phyloP scores from a whole-genome alignment of 2,113 vertebrate genomes.

The Saimiri boliviensis region DNA sequence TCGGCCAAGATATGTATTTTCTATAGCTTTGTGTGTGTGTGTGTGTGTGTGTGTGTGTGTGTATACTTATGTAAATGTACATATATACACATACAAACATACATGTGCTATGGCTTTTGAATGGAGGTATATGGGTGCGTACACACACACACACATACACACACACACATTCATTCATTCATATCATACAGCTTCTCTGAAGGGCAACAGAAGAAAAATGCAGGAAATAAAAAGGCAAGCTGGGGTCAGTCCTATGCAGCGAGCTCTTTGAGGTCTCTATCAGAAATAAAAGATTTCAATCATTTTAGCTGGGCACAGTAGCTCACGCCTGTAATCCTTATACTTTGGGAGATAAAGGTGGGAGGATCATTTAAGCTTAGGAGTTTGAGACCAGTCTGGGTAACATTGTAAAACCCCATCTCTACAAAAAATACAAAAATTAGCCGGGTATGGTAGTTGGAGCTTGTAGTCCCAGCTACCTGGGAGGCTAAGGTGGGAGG shows the following conservation, averaged over 20 bases:
- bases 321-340: too few relatives aligned
- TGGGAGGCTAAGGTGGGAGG: too few relatives aligned
- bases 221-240: neutral
- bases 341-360: neutral
- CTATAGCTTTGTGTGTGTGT: neutral
- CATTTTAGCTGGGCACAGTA: neutral
- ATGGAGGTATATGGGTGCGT: neutral
- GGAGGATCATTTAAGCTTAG: neutral
- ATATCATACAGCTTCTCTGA: neutral
- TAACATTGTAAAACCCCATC: too few relatives aligned
- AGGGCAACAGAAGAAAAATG: slow-evolving; percentile 5
- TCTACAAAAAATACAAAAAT: too few relatives aligned
- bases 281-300: neutral
- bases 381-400: too few relatives aligned
- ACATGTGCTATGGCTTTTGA: neutral
- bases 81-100: neutral
- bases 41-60: neutral
- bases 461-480: too few relatives aligned
- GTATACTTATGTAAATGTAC: neutral
- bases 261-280: neutral
- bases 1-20: neutral
- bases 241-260: neutral
- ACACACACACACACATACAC: too few relatives aligned
- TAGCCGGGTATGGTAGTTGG: too few relatives aligned
- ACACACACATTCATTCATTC: neutral